Evolutionary conservation across 2,113 vertebrate genomes (phyloP).

Genomic region (Rhabdornis inornatus): DNA sequence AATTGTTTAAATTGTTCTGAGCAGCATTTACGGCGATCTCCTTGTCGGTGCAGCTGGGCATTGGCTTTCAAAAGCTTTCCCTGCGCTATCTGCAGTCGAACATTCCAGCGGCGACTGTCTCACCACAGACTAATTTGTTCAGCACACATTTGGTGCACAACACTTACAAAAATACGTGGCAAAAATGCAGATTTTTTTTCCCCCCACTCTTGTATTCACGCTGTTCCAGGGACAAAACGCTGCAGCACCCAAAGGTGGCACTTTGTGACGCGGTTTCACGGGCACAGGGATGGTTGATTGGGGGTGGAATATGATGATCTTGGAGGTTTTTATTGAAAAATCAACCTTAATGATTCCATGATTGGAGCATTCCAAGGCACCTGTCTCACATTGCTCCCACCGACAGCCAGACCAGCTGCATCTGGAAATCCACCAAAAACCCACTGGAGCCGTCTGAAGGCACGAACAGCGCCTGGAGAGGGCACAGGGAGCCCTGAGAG

Average conservation of each 20-base stretch:
- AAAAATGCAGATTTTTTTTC: background rate
- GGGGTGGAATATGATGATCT: no score
- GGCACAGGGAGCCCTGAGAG: background rate
- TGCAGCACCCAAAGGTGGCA: background rate
- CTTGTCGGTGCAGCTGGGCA: constrained; percentile 32
- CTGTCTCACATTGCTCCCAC: accelerated
- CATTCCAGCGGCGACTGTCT: background rate
- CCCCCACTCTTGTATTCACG: accelerated
- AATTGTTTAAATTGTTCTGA: constrained; percentile 61
- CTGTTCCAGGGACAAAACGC: background rate
- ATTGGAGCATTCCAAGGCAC: accelerated
- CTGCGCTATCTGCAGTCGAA: constrained; percentile 2
- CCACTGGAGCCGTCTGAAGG: accelerated
- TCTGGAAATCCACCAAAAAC: background rate
- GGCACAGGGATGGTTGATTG: background rate
- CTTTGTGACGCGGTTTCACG: accelerated
- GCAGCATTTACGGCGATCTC: background rate
- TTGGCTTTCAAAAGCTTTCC: background rate
- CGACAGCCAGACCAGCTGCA: background rate
- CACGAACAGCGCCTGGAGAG: accelerated
- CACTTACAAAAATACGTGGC: background rate
- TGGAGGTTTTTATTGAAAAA: background rate
- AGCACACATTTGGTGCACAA: background rate
- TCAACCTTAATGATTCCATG: background rate
- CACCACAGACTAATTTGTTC: constrained; percentile 30